Conservation (phyloP, 2,797 vertebrate genomes). For the Mareca strepera region DNA sequence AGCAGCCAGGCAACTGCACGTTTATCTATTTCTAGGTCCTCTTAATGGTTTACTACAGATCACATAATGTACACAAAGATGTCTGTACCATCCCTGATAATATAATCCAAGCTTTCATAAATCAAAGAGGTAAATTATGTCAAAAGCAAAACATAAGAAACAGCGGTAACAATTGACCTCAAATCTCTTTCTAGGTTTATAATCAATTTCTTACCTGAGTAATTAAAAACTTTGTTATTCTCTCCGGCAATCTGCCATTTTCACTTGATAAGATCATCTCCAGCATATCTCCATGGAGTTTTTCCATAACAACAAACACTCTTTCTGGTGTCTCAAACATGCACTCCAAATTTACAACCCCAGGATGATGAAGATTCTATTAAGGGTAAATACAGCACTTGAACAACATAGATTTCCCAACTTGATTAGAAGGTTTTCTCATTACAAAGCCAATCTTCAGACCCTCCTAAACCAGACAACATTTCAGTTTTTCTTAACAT, state of each 20-base stretch:
- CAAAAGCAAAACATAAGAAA: slow-evolving; percentile 49
- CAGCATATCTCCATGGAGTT: slow-evolving; percentile 98
- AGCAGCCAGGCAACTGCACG: background rate
- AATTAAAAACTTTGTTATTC: slow-evolving; percentile 95
- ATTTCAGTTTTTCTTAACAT: background rate
- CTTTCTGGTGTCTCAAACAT: slow-evolving; percentile 97
- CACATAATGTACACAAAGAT: background rate
- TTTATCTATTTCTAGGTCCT: background rate
- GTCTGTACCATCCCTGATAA: background rate
- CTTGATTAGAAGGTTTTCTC: slow-evolving; percentile 46
- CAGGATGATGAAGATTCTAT: slow-evolving; percentile 93
- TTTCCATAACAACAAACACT: slow-evolving; percentile 98
- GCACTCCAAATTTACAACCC: slow-evolving; percentile 96
- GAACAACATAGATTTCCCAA: slow-evolving; percentile 57
- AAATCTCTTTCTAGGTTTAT: slow-evolving; percentile 26
- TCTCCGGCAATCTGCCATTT: slow-evolving; percentile 94
- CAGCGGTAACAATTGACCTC: slow-evolving; percentile 46
- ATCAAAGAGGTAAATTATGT: background rate
- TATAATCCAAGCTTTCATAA: background rate
- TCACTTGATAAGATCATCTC: slow-evolving; percentile 98
- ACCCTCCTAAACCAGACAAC: background rate
- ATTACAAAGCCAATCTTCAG: slow-evolving; percentile 35
- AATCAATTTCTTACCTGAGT: slow-evolving; percentile 87
- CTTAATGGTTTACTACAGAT: background rate
- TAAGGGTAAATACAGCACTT: slow-evolving; percentile 74